Base-by-base conservation (phyloP, 2,888 invertebrate species). In the Pinctada fucata region DNA sequence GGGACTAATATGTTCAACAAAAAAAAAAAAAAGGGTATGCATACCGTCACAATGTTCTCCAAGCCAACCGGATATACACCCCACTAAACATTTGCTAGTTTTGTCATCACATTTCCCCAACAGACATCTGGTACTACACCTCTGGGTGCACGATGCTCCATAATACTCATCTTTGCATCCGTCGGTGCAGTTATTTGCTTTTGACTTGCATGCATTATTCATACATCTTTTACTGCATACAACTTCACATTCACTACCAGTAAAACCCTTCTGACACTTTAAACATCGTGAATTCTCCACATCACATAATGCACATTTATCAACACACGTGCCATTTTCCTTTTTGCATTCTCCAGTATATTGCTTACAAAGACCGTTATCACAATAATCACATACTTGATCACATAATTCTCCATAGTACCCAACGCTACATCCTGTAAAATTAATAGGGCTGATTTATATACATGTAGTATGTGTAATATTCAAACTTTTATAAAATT, bases 1-100 rank as follows among this genome's bases (percentile, higher is more conserved):
- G n/a, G n/a, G n/a, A n/a, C n/a, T n/a, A n/a, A n/a, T n/a, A n/a
- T n/a, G n/a, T n/a, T n/a, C n/a, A n/a, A n/a, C n/a, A n/a, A n/a
- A n/a, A n/a, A n/a, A n/a, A n/a, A n/a, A n/a, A n/a, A n/a, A n/a
- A n/a, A n/a, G n/a, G n/a, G n/a, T n/a, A 31, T 45, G 63, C 47
- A 71, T 69, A 76, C 76, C 76, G 70, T 76, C 76, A 66, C 76
- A 76, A 50, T 63, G 71, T 45, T 50, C 16, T 3, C 76, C 76
- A 5, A 48, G 13, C 76, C 76, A 76, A 2, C 70, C 76, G 8
- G 10, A 1, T n/a, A 31, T 13, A 51, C 76, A 76, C 8, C 76
- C 76, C 3, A 51, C 4, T 6, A 51, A 31, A 63, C 76, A 76
- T 1, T 58, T 13, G 4, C 76, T 71, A 50, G 69, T 16, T 3